A percentile compares a stretch with the other conserved stretches of the same genome.
Evolutionary conservation across 2,888 invertebrate species (phyloP).

Genomic region (Helleia helle): DNA sequence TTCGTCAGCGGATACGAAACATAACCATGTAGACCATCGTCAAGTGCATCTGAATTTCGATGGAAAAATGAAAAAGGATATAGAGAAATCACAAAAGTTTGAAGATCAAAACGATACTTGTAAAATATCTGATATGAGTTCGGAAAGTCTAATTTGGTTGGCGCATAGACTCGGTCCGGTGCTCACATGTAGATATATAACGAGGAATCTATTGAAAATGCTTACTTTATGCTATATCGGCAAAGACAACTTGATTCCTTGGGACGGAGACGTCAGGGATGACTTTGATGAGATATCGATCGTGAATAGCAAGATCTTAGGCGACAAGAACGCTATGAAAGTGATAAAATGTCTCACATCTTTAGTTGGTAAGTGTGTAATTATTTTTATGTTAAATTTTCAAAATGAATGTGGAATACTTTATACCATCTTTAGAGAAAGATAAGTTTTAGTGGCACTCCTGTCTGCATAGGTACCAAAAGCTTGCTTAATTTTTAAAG

Average conservation of each 20-base stretch:
- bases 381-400: no score
- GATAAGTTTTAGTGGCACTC: no score
- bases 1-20: slow-evolving; percentile 26
- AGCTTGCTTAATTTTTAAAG: no score
- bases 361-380: slow-evolving; percentile 79
- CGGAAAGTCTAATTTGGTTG: slow-evolving; percentile 92
- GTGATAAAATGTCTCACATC: slow-evolving; percentile 93
- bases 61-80: slow-evolving; percentile 23
- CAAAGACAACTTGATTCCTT: slow-evolving; percentile 79
- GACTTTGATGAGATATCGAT: slow-evolving; percentile 76
- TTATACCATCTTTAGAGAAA: neutral
- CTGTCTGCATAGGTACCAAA: no score
- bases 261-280: slow-evolving; percentile 51
- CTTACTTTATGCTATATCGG: slow-evolving; percentile 94
- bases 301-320: slow-evolving; percentile 77
- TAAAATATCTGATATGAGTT: slow-evolving; percentile 89
- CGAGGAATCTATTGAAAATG: slow-evolving; percentile 94
- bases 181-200: slow-evolving; percentile 91
- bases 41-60: slow-evolving; percentile 37
- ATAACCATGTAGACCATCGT: slow-evolving; percentile 19
- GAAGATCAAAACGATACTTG: slow-evolving; percentile 36
- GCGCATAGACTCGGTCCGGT: slow-evolving; percentile 95
- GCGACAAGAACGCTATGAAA: slow-evolving; percentile 88
- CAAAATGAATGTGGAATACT: no score
- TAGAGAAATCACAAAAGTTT: neutral